These are phyloP conservation scores for Syrrhaptes paradoxus DNA, from an alignment of 2,113 vertebrate species.

Conservation along the genomic window DNA sequence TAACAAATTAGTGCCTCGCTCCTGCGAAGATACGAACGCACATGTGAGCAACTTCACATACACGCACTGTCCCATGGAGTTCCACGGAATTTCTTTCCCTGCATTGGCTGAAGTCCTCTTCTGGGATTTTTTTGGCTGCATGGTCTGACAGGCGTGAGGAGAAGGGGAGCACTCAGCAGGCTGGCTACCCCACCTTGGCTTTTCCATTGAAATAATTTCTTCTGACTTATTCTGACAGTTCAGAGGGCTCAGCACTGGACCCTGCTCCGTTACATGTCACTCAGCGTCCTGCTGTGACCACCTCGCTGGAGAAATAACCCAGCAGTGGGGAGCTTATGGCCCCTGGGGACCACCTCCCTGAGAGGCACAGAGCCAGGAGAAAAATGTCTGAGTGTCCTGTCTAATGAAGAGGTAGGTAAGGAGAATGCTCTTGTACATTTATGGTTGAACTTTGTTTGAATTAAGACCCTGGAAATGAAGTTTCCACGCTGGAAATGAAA, in stretches of 20 bases:
- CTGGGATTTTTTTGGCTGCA: background rate
- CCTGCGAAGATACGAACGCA: background rate
- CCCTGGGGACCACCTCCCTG: background rate
- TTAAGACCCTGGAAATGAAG: background rate
- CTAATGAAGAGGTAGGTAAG: background rate
- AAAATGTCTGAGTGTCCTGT: rapidly evolving
- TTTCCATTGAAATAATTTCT: background rate
- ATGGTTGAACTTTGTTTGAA: background rate
- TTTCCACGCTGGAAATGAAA: background rate
- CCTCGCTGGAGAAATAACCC: background rate
- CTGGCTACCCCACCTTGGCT: too few species aligned
- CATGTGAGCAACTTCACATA: background rate
- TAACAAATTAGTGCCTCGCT: background rate
- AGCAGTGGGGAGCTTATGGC: background rate
- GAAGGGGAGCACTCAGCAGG: background rate
- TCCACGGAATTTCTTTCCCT: background rate
- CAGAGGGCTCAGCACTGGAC: background rate
- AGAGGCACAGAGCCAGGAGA: background rate
- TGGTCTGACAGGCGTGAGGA: background rate
- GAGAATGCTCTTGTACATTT: background rate
- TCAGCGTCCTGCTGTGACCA: background rate
- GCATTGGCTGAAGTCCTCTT: background rate
- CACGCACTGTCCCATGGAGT: background rate
- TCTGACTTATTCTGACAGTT: background rate
- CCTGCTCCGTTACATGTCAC: background rate